Evolutionary conservation across 2,888 invertebrate species (phyloP).

Genomic region (Standfussiana lucernea): DNA sequence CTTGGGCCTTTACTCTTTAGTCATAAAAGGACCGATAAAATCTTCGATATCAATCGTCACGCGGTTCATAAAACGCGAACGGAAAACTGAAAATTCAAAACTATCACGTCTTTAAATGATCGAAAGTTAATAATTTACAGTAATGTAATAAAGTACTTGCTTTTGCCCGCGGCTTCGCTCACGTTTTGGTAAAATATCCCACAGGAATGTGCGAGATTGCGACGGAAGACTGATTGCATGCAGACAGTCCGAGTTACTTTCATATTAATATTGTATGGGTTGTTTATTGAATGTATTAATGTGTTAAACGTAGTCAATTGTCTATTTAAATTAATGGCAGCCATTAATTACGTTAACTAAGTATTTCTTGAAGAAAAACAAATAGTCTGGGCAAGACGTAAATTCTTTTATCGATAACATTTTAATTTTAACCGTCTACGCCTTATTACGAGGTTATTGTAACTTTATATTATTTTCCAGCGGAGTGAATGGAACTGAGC

Average conservation of each 20-base stretch:
- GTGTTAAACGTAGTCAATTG: neutral
- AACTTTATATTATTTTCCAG: constrained; percentile 11
- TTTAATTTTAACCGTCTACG: neutral
- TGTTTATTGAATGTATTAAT: neutral
- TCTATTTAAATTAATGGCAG: neutral
- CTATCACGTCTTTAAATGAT: neutral
- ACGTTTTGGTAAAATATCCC: neutral
- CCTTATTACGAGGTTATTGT: constrained; percentile 18
- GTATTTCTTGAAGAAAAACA: neutral
- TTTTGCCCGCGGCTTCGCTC: neutral
- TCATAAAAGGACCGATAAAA: neutral
- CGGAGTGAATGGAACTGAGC: constrained; percentile 5
- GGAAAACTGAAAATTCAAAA: neutral
- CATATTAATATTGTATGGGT: neutral
- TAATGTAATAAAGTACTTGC: neutral
- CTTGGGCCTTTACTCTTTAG: neutral
- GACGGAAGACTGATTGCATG: neutral
- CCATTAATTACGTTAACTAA: neutral
- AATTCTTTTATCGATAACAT: constrained; percentile 14
- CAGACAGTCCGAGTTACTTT: neutral
- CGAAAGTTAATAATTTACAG: neutral
- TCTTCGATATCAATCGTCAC: neutral
- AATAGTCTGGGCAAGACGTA: neutral
- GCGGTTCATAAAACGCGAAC: neutral
- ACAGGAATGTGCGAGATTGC: neutral